Evolutionary conservation across 1,140 invertebrate species (phyloP).

Genomic region (Bombus confusus): DNA sequence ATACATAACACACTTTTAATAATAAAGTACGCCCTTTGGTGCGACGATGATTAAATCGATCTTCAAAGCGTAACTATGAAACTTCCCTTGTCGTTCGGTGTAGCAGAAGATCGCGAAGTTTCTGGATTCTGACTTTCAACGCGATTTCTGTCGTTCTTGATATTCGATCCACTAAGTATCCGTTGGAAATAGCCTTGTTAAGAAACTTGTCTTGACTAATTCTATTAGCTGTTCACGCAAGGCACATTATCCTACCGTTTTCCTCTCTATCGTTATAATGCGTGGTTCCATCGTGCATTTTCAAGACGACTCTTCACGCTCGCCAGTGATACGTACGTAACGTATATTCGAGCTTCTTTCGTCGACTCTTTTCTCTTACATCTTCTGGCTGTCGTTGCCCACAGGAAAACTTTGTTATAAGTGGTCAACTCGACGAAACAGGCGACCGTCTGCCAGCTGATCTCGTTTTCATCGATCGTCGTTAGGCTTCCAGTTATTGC

Average conservation of each 20-base stretch:
- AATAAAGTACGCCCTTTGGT: neutral
- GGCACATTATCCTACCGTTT: conserved; percentile 35
- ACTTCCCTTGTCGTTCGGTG: neutral
- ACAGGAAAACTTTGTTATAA: conserved; percentile 75
- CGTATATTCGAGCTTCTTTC: neutral
- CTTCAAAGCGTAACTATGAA: neutral
- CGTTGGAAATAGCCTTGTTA: conserved; percentile 11
- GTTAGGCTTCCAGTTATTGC: too few relatives aligned
- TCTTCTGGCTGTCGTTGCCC: conserved; percentile 41
- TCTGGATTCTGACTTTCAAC: conserved; percentile 27
- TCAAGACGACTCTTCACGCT: conserved; percentile 40
- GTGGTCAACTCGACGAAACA: conserved; percentile 70
- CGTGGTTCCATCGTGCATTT: conserved; percentile 55
- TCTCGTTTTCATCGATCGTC: neutral
- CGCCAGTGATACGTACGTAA: neutral
- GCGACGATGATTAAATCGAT: conserved; percentile 3
- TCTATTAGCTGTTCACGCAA: conserved; percentile 69
- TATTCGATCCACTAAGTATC: conserved; percentile 24
- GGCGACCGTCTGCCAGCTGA: conserved; percentile 72
- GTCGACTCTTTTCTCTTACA: neutral
- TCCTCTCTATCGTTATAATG: conserved; percentile 41
- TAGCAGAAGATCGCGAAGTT: conserved; percentile 38
- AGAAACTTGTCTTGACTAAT: conserved; percentile 65
- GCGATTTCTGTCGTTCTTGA: neutral
- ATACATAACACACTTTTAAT: neutral